Evolutionary conservation across 2,113 vertebrate genomes (phyloP).

Genomic region (Dendrocopos noguchii): DNA sequence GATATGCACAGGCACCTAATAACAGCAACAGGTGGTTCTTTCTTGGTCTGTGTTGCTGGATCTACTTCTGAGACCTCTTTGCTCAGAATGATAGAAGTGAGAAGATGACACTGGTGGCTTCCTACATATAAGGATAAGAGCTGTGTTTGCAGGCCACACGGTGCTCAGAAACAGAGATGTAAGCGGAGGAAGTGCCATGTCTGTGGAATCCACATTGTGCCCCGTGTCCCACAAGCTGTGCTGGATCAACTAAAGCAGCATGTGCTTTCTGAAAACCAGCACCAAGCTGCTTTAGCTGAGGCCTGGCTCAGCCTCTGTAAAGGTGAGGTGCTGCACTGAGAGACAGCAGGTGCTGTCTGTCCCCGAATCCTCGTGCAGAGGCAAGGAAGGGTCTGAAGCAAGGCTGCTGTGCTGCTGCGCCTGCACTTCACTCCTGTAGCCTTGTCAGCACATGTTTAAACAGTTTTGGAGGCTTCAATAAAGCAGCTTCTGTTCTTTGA

Average conservation of each 20-base stretch:
- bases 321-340: neutral
- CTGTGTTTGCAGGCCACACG: neutral
- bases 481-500: constrained; percentile 32
- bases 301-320: neutral
- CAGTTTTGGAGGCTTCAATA: constrained; percentile 14
- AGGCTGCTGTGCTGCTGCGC: neutral
- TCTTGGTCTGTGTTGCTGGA: neutral
- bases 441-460: neutral
- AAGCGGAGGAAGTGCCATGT: neutral
- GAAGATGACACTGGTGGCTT: neutral
- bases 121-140: neutral
- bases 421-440: neutral
- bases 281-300: neutral
- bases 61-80: neutral
- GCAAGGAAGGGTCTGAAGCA: neutral
- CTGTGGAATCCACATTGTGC: neutral
- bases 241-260: neutral
- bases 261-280: neutral
- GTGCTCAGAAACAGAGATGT: neutral
- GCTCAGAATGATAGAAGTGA: neutral
- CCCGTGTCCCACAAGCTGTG: neutral
- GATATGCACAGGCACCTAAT: neutral
- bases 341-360: neutral
- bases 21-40: constrained; percentile 31
- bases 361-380: neutral